Conservation (phyloP, 2,797 vertebrate genomes). For the Eupleurogrammus muticus region DNA sequence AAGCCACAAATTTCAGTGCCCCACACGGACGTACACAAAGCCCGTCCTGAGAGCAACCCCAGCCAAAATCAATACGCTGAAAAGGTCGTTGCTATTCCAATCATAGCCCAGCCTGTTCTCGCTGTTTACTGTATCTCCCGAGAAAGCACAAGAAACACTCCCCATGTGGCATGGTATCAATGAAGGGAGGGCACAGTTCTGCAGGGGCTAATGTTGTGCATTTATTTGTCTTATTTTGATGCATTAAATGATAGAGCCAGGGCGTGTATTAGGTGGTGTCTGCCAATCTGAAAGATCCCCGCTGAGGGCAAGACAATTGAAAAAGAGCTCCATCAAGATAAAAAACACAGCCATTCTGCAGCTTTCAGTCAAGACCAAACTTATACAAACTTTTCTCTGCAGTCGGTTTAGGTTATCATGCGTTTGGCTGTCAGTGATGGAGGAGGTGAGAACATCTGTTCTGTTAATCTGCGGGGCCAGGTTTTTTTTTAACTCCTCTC, state of each 20-base stretch:
- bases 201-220: slow-evolving; percentile 48
- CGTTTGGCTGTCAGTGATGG: slow-evolving; percentile 47
- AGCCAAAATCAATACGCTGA: slow-evolving; percentile 78
- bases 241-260: slow-evolving; percentile 39
- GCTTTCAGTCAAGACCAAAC: slow-evolving; percentile 54
- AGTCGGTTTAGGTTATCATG: slow-evolving; percentile 34
- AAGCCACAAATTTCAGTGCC: slow-evolving; percentile 40
- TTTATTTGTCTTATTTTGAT: slow-evolving; percentile 50
- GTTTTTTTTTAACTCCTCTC: not conserved
- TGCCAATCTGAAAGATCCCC: slow-evolving; percentile 41
- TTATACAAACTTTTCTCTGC: slow-evolving; percentile 53
- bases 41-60: slow-evolving; percentile 49
- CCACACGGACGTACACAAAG: slow-evolving; percentile 35
- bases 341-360: slow-evolving; percentile 35
- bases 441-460: slow-evolving; percentile 76
- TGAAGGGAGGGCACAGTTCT: slow-evolving; percentile 46
- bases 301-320: slow-evolving; percentile 47
- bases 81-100: slow-evolving; percentile 82
- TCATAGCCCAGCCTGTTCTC: slow-evolving; percentile 65
- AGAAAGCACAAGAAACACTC: slow-evolving; percentile 50
- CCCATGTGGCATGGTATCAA: slow-evolving; percentile 45
- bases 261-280: slow-evolving; percentile 41
- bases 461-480: slow-evolving; percentile 55
- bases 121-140: slow-evolving; percentile 63
- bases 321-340: slow-evolving; percentile 51